Percentiles rank a stretch among this genome's conserved stretches.
Conservation (phyloP, 2,888 invertebrate genomes). For the Epinotia nisella region DNA sequence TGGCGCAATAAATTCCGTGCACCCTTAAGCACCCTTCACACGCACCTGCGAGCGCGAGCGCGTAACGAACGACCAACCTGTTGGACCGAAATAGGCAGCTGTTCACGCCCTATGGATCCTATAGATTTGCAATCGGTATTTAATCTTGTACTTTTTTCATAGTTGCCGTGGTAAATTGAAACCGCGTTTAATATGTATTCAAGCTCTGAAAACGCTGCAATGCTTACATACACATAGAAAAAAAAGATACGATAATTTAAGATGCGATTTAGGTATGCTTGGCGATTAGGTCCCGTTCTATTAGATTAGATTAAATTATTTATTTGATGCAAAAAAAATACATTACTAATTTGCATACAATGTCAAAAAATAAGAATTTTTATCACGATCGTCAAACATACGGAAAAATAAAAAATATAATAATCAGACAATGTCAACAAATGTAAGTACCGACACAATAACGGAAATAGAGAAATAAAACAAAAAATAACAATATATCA, state of each 20-base stretch:
- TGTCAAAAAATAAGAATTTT: no score
- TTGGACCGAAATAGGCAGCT: slow-evolving; percentile 67
- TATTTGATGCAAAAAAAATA: no score
- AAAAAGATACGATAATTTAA: neutral
- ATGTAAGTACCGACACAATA: no score
- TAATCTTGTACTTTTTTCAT: slow-evolving; percentile 18
- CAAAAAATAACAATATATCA: no score
- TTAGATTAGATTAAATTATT: no score
- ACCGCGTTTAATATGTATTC: slow-evolving; percentile 10
- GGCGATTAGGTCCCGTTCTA: neutral
- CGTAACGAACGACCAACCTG: slow-evolving; percentile 49
- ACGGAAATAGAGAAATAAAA: no score
- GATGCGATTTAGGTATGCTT: neutral
- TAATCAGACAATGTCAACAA: no score
- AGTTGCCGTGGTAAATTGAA: slow-evolving; percentile 25
- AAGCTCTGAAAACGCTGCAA: neutral
- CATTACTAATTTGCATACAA: no score
- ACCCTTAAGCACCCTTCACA: slow-evolving; percentile 42
- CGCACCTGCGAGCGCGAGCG: slow-evolving; percentile 53
- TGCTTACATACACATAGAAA: neutral
- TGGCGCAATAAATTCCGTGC: slow-evolving; percentile 35
- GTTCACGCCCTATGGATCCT: slow-evolving; percentile 49
- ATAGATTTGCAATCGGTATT: slow-evolving; percentile 27
- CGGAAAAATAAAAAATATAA: no score
- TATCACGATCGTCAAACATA: no score